Base-by-base conservation (phyloP, 2,888 invertebrate genomes). In the Nemapogon koenigi region DNA sequence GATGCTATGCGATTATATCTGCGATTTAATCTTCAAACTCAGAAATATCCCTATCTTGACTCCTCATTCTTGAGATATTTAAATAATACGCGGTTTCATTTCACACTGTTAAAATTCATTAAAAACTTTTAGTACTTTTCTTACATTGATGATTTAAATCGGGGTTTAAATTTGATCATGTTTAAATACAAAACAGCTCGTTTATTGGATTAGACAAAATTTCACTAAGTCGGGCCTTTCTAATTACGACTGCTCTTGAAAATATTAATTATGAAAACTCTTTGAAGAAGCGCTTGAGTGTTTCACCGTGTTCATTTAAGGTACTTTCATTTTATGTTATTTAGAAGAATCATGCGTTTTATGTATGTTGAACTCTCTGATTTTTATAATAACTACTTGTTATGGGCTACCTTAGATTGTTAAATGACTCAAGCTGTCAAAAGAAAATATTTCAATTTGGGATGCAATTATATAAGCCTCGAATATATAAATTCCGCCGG, bases 191-290 rank as follows among this genome's bases (percentile, higher is more conserved):
- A 8, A 22, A 22, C 22, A 8, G 22, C 6, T 33, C 33, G 33
- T 33, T 33, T 19, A 33, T 33, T 33, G 33, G 33, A 33, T 33
- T 33, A 33, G 33, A 19, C 16, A 33, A 33, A 33, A 19, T 33
- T 33, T 33, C 19, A 16, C 33, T 33, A 33, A 33, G 33, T 33
- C 19, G 19, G 13, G 19, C 19, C 33, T 33, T 33, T 19, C 18
- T 33, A 33, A 33, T 33, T 33, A 19, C 33, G 33, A 33, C 18
- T 33, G 18, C 33, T 19, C 19, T 33, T 3, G 18, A 17, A 33
- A 33, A 33, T 33, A 33, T 33, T 33, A 33, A 33, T 33, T 33
- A 33, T 33, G 33, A 33, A 31, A 33, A 33, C 33, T 33, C 33
- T 33, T 31, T 19, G 33, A 33, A 16, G 16, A 17, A 16, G 16